Evolutionary conservation across 2,797 vertebrate genomes (phyloP).

Genomic region (Onychomys leucogaster): DNA sequence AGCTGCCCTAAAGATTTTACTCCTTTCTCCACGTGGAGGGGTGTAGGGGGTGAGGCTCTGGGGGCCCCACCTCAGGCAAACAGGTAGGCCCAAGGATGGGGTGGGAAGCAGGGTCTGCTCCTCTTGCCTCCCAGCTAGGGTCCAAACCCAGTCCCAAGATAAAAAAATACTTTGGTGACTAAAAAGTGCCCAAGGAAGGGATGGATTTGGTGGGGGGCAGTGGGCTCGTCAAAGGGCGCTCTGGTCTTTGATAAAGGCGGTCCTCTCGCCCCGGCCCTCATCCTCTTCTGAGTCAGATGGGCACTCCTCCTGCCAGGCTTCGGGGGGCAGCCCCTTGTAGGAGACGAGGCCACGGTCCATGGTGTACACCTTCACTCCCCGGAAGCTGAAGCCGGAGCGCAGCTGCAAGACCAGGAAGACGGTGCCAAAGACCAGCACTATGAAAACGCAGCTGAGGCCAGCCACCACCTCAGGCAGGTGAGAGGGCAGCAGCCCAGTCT

Average conservation of each 20-base stretch:
- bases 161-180: slow-evolving; percentile 86
- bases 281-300: slow-evolving; percentile 95
- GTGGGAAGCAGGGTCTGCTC: slow-evolving; percentile 62
- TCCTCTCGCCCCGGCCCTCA: slow-evolving; percentile 95
- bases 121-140: slow-evolving; percentile 75
- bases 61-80: slow-evolving; percentile 32
- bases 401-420: slow-evolving; percentile 96
- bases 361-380: slow-evolving; percentile 93
- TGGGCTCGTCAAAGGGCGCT: slow-evolving; percentile 96
- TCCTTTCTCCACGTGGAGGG: slow-evolving; percentile 23
- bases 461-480: slow-evolving; percentile 91
- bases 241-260: slow-evolving; percentile 99
- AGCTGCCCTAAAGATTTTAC: slow-evolving; percentile 47
- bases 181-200: slow-evolving; percentile 81
- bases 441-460: slow-evolving; percentile 95
- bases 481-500: slow-evolving; percentile 74
- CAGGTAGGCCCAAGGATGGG: slow-evolving; percentile 15
- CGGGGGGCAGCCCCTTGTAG: slow-evolving; percentile 96
- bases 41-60: neutral
- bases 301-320: slow-evolving; percentile 94
- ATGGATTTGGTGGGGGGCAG: slow-evolving; percentile 54
- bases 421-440: slow-evolving; percentile 92
- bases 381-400: slow-evolving; percentile 92
- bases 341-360: slow-evolving; percentile 93
- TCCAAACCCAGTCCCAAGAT: slow-evolving; percentile 80